Base-by-base conservation (phyloP, 1,140 invertebrate species). In the Proales similis region DNA sequence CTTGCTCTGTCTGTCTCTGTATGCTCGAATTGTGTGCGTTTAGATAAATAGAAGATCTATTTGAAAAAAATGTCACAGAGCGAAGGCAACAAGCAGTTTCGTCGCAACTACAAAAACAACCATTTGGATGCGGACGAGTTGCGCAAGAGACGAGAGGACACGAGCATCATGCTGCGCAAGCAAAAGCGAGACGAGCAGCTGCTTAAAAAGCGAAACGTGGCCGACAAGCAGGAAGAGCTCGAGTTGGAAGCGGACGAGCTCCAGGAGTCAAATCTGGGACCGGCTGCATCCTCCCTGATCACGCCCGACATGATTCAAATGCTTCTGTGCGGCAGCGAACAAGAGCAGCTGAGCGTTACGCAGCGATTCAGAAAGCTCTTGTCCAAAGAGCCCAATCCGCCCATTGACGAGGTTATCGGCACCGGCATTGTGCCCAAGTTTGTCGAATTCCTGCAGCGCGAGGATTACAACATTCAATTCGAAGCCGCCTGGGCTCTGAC, bases 401-500 rank as follows among this genome's bases (percentile, higher is more conserved):
- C 90, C 1, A 97, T 97, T 69, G 90, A 96, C 78, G 90, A 95
- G 81, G 92, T 97, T n/a, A 95, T 96, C 70, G 81, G 85, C 68
- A 89, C 88, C 53, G 91, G 91, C 68, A 92, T 97, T 71, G 87
- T 97, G 64, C 92, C 91, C 24, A 82, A 84, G 78, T 95, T 97
- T 81, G 90, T 96, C 7, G 85, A 90, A 74, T 94, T 96, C 78
- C 79, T 97, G 42, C 81, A 86, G 70, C 86, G 86, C 75, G 82
- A 84, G 69, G 78, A 77, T 63, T 89, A 92, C 78, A 85, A 83
- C 60, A 87, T 86, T 29, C 76, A 92, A 33, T 97, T 96, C 79
- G 92, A 97, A 80, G 90, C 92, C 61, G 90, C 92, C 43, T 97
- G 92, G 92, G 90, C 90, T 45, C 74, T 97, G 64, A 97, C 92